Evolutionary conservation across 1,140 invertebrate genomes (phyloP).

Genomic region (Lycorma delicatula): DNA sequence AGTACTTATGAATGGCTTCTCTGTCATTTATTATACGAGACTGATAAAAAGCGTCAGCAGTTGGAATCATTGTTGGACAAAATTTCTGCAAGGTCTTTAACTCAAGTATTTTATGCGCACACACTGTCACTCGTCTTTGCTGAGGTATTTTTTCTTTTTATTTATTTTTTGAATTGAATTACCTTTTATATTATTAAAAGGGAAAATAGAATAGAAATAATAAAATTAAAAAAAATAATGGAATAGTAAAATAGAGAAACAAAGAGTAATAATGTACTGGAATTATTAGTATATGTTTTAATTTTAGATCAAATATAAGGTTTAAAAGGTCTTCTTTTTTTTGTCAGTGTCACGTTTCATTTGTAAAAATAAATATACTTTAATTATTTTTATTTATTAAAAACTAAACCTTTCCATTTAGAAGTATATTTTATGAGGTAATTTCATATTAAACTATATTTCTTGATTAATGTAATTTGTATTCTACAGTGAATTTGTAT

Average conservation of each 20-base stretch:
- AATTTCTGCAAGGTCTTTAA: slow-evolving; percentile 66
- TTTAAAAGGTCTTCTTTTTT: too few species aligned
- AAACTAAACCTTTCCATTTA: background rate
- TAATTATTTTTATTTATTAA: too few species aligned
- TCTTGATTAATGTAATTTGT: too few species aligned
- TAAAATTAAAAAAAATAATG: background rate
- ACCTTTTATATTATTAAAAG: too few species aligned
- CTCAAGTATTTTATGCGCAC: slow-evolving; percentile 69
- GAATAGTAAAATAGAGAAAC: background rate
- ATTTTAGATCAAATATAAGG: background rate
- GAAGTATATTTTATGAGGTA: background rate
- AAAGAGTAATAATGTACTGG: background rate
- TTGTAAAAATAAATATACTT: too few species aligned
- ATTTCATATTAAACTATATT: background rate
- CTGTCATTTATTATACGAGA: slow-evolving; percentile 63
- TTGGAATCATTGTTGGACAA: slow-evolving; percentile 47
- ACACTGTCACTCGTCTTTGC: slow-evolving; percentile 67
- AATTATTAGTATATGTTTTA: background rate
- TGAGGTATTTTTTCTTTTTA: slow-evolving; percentile 47
- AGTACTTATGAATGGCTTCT: slow-evolving; percentile 72
- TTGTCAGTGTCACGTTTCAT: too few species aligned
- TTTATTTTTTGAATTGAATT: too few species aligned
- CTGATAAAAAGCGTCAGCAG: slow-evolving; percentile 50
- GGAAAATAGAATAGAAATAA: slow-evolving; percentile 8
- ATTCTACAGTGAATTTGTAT: too few species aligned